Conservation (phyloP, 1,140 invertebrate species). For the Pseudoatta argentina region DNA sequence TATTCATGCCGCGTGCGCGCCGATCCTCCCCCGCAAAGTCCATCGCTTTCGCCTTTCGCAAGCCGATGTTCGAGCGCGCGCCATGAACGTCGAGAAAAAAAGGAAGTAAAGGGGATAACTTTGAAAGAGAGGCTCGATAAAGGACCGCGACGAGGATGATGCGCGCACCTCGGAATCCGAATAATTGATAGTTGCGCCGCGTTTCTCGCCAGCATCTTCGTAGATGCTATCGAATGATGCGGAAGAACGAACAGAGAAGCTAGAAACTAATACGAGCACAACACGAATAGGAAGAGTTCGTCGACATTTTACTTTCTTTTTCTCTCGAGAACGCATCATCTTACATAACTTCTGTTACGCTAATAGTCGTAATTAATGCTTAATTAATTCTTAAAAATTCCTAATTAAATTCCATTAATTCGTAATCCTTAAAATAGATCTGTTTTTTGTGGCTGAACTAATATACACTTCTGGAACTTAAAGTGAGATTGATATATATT, state of each 20-base stretch:
- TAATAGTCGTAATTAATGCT: background rate
- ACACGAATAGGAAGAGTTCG: background rate
- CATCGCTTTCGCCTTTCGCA: background rate
- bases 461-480: no score
- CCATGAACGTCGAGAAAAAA: background rate
- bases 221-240: background rate
- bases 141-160: background rate
- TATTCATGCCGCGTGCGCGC: conserved; percentile 60
- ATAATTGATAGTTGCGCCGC: conserved; percentile 49
- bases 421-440: background rate
- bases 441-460: no score
- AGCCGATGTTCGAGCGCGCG: background rate
- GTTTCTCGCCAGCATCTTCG: conserved; percentile 13
- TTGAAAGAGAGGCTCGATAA: background rate
- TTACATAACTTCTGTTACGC: background rate
- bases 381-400: no score
- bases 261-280: background rate
- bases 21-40: conserved; percentile 18
- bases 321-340: background rate
- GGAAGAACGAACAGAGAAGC: background rate
- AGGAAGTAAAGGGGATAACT: background rate
- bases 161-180: conserved; percentile 37
- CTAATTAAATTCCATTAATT: background rate
- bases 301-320: background rate
- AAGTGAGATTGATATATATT: no score